Evolutionary conservation across 2,797 vertebrate species (phyloP).

Genomic region (Halcyon badia): DNA sequence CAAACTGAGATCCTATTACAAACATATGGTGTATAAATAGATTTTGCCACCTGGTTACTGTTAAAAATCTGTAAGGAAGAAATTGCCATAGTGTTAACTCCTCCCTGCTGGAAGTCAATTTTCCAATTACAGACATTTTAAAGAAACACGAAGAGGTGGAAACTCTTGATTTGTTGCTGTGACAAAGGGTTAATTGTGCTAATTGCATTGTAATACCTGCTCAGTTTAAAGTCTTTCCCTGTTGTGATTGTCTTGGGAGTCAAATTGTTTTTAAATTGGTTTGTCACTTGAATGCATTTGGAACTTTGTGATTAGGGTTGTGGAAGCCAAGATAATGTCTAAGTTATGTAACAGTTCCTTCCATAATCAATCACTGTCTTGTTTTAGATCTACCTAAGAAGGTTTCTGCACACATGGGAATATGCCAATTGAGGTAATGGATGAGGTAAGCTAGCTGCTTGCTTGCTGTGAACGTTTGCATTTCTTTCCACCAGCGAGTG

Average conservation of each 20-base stretch:
- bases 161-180: slow-evolving; percentile 46
- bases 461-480: not conserved
- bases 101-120: slow-evolving; percentile 65
- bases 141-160: slow-evolving; percentile 47
- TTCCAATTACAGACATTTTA: slow-evolving; percentile 35
- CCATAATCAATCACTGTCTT: slow-evolving; percentile 63
- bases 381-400: slow-evolving; percentile 59
- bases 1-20: slow-evolving; percentile 64
- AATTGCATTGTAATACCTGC: slow-evolving; percentile 66
- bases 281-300: slow-evolving; percentile 67
- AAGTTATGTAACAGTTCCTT: slow-evolving; percentile 66
- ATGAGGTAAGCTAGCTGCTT: slow-evolving; percentile 42
- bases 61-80: slow-evolving; percentile 57
- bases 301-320: slow-evolving; percentile 61
- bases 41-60: slow-evolving; percentile 75
- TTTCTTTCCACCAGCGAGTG: not conserved
- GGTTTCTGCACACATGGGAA: slow-evolving; percentile 28
- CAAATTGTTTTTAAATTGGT: slow-evolving; percentile 74
- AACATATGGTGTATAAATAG: slow-evolving; percentile 75
- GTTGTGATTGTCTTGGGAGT: slow-evolving; percentile 72
- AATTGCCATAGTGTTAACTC: slow-evolving; percentile 58
- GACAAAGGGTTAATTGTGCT: slow-evolving; percentile 69
- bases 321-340: slow-evolving; percentile 41
- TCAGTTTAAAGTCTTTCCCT: slow-evolving; percentile 61
- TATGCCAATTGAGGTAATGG: not conserved